Evolutionary conservation across 2,888 invertebrate genomes (phyloP).

Genomic region (Catotricha subobsoleta): DNA sequence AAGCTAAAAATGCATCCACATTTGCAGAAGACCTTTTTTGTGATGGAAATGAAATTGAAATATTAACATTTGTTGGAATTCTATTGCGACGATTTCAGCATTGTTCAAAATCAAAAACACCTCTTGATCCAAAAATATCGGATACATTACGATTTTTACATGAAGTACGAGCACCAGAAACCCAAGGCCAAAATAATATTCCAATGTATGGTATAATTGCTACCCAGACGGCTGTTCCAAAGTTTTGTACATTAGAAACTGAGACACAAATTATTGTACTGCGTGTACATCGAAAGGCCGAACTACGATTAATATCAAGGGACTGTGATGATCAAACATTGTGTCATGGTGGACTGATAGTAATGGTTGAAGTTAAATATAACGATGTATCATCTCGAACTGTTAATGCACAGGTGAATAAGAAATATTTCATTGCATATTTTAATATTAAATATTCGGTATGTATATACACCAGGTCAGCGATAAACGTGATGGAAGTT

Average conservation of each 20-base stretch:
- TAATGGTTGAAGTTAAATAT: constrained; percentile 37
- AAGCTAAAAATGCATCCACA: constrained; percentile 39
- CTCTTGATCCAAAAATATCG: constrained; percentile 29
- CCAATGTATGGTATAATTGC: constrained; percentile 39
- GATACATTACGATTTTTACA: constrained; percentile 37
- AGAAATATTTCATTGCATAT: constrained; percentile 27
- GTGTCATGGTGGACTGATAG: constrained; percentile 46
- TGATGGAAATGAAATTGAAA: constrained; percentile 50
- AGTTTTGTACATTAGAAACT: constrained; percentile 37
- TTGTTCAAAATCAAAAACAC: constrained; percentile 36
- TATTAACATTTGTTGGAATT: constrained; percentile 45
- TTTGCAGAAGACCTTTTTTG: constrained; percentile 47
- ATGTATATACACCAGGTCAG: constrained; percentile 30
- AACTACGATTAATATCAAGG: constrained; percentile 39
- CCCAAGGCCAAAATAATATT: constrained; percentile 27
- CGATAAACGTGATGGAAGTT: constrained; percentile 47
- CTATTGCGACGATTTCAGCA: constrained; percentile 46
- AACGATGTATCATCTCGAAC: constrained; percentile 32
- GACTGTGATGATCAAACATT: constrained; percentile 44
- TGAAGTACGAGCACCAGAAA: constrained; percentile 32
- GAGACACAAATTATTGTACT: background rate
- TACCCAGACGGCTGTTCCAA: constrained; percentile 44
- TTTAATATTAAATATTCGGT: background rate
- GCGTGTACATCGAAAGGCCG: constrained; percentile 28
- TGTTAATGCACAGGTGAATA: constrained; percentile 33